Conservation (phyloP, 2,797 vertebrate genomes). For the Vireo griseus region DNA sequence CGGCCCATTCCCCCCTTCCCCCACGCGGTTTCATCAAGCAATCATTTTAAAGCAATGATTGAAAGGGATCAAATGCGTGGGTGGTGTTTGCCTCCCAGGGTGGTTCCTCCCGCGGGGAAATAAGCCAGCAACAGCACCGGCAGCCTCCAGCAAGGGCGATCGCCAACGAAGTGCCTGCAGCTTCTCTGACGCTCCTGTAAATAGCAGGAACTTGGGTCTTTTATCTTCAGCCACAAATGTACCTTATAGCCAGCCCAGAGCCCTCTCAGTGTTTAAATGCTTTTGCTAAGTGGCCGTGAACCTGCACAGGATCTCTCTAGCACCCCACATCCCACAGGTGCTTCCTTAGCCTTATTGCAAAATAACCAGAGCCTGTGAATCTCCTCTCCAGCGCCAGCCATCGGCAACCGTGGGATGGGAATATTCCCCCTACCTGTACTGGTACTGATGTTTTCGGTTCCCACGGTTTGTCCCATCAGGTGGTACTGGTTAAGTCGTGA, state of each 20-base stretch:
- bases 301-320: neutral
- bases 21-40: neutral
- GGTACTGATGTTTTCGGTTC: slow-evolving; percentile 91
- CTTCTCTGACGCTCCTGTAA: neutral
- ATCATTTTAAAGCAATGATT: slow-evolving; percentile 23
- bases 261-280: neutral
- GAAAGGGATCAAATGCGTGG: neutral
- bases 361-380: neutral
- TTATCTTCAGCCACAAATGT: neutral
- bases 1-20: neutral
- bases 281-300: neutral
- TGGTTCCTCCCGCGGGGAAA: slow-evolving; percentile 6
- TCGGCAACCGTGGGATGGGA: neutral
- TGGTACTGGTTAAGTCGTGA: slow-evolving; percentile 97
- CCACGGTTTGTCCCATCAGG: slow-evolving; percentile 90
- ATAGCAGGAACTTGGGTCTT: neutral
- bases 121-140: neutral
- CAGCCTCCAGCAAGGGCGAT: neutral
- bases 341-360: neutral
- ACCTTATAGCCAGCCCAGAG: neutral
- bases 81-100: neutral
- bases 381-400: neutral
- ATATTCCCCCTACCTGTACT: slow-evolving; percentile 82
- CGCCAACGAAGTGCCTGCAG: neutral
- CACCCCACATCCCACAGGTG: neutral